Conservation (phyloP, 2,797 vertebrate genomes). For the Spatula clypeata region DNA sequence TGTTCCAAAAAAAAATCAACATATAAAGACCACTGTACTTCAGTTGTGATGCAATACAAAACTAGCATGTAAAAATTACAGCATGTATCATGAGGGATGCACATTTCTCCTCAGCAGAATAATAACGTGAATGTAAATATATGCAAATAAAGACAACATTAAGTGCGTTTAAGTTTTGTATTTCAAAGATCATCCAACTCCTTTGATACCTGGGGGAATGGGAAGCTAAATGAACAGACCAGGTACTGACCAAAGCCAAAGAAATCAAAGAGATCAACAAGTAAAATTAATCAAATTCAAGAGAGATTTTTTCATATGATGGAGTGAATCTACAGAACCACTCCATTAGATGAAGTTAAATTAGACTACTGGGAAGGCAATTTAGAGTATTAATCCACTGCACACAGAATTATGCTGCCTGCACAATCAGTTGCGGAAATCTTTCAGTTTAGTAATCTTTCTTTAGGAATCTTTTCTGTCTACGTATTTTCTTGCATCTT, state of each 20-base stretch:
- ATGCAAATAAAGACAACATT: neutral
- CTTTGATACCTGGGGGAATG: neutral
- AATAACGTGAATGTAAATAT: neutral
- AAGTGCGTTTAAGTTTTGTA: neutral
- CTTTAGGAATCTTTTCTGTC: neutral
- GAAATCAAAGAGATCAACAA: neutral
- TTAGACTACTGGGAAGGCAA: neutral
- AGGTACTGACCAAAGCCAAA: neutral
- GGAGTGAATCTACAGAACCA: neutral
- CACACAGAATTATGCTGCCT: neutral
- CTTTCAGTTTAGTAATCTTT: neutral
- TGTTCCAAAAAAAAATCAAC: neutral
- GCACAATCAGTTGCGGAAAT: neutral
- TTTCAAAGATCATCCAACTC: neutral
- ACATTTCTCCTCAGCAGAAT: neutral
- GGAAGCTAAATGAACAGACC: neutral
- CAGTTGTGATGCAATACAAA: neutral
- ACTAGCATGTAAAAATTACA: neutral
- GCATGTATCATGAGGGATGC: neutral
- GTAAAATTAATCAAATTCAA: neutral
- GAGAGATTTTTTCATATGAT: neutral
- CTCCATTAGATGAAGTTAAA: neutral
- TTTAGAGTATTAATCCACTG: neutral
- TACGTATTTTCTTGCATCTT: neutral
- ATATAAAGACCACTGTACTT: neutral